Conservation (phyloP, 2,888 invertebrate genomes). For the Acanthosepion lycidas region DNA sequence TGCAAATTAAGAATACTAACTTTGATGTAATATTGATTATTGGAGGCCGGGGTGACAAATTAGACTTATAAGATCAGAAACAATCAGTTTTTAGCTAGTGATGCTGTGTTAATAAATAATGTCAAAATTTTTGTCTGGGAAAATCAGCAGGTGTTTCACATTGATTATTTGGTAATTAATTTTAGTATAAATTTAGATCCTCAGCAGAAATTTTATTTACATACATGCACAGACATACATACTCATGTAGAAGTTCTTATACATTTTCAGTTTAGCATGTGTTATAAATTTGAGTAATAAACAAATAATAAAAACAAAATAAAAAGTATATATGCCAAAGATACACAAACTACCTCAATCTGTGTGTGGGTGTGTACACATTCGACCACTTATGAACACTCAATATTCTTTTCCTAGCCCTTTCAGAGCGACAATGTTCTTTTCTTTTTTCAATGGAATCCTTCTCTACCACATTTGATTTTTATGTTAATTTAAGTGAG, state of each 20-base stretch:
- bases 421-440: background rate
- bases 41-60: too few species aligned
- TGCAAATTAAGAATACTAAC: too few species aligned
- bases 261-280: background rate
- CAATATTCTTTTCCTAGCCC: background rate
- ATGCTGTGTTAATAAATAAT: too few species aligned
- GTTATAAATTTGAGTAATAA: background rate
- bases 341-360: background rate
- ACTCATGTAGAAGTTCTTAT: background rate
- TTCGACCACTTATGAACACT: background rate
- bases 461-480: background rate
- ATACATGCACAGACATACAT: background rate
- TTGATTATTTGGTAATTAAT: too few species aligned
- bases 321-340: background rate
- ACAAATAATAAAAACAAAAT: background rate
- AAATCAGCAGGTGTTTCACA: too few species aligned
- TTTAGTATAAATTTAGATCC: too few species aligned
- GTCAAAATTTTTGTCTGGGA: too few species aligned
- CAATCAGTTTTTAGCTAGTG: too few species aligned
- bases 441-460: background rate
- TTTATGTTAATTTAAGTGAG: slow-evolving; percentile 17
- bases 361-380: background rate
- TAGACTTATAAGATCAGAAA: too few species aligned
- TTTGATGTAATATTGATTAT: too few species aligned
- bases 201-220: too few species aligned